Evolutionary conservation across 2,797 vertebrate genomes (phyloP).

Genomic region (Yasuhikotakia modesta): DNA sequence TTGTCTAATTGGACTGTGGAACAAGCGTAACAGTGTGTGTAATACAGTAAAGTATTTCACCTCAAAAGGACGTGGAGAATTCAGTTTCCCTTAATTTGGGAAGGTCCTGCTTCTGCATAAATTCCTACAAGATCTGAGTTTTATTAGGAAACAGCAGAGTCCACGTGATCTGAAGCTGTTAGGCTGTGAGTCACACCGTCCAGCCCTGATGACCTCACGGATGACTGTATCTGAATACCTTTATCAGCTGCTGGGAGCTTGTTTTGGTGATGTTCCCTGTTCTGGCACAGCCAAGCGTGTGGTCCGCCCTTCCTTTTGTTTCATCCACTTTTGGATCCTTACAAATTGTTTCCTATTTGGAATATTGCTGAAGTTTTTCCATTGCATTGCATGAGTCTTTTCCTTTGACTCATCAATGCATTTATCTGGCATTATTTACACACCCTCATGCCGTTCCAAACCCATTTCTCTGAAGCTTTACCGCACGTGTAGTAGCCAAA

Average conservation of each 20-base stretch:
- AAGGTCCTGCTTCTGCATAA: background rate
- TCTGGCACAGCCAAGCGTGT: background rate
- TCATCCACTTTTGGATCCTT: background rate
- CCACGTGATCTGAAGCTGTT: background rate
- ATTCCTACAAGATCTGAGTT: background rate
- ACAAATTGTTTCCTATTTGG: background rate
- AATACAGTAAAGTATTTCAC: background rate
- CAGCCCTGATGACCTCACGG: conserved; percentile 23
- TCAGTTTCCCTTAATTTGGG: background rate
- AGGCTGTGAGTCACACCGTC: conserved; percentile 27
- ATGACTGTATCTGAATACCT: background rate
- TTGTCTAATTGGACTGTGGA: background rate
- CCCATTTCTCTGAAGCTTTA: background rate
- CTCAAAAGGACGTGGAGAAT: background rate
- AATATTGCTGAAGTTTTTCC: too few species aligned
- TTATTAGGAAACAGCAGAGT: background rate
- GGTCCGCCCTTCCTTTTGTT: conserved; percentile 14
- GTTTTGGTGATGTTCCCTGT: background rate
- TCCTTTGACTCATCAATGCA: background rate
- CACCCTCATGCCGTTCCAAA: background rate
- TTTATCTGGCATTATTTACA: too few species aligned
- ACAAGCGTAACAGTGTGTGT: background rate
- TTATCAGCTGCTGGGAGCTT: conserved; percentile 33
- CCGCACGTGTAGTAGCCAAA: background rate
- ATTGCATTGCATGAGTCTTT: background rate